Evolutionary conservation across 2,888 invertebrate genomes (phyloP).

Genomic region (Eristalis intricaria): DNA sequence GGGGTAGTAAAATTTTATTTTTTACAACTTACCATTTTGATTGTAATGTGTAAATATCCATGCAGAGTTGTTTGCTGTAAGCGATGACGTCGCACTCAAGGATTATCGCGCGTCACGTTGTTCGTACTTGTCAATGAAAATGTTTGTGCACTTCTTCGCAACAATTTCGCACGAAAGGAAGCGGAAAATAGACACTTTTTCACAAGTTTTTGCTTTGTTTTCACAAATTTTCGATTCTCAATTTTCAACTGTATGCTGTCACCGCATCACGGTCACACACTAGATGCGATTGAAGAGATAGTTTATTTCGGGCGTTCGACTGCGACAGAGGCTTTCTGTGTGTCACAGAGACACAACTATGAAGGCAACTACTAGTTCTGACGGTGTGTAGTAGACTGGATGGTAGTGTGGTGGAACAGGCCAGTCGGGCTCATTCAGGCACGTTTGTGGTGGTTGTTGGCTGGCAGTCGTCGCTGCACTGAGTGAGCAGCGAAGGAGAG

Average conservation of each 20-base stretch:
- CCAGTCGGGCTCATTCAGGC: conserved; percentile 57
- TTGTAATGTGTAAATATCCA: conserved; percentile 72
- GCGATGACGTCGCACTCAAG: conserved; percentile 35
- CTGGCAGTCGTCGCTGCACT: not conserved
- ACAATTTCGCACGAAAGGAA: not conserved
- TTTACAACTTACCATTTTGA: conserved; percentile 77
- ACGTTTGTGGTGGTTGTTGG: conserved; percentile 41
- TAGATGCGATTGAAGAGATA: conserved; percentile 25
- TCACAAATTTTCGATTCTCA: not conserved
- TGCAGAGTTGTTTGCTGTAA: conserved; percentile 44
- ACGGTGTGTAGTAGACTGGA: conserved; percentile 66
- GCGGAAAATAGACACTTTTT: conserved; percentile 18
- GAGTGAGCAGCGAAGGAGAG: conserved; percentile 13
- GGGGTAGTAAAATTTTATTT: conserved; percentile 68
- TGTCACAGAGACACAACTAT: conserved; percentile 1
- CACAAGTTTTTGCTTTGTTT: conserved; percentile 24
- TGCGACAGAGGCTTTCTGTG: conserved; percentile 5
- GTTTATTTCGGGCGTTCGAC: conserved; percentile 24
- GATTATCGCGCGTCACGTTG: conserved; percentile 56
- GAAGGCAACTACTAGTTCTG: conserved; percentile 66
- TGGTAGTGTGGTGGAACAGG: conserved; percentile 54
- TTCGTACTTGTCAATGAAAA: conserved; percentile 57
- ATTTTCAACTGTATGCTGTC: conserved; percentile 19
- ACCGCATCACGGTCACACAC: conserved; percentile 35
- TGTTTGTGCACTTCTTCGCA: conserved; percentile 15